Base-by-base conservation (phyloP, 2,888 invertebrate species). In the Chironomus tentans region DNA sequence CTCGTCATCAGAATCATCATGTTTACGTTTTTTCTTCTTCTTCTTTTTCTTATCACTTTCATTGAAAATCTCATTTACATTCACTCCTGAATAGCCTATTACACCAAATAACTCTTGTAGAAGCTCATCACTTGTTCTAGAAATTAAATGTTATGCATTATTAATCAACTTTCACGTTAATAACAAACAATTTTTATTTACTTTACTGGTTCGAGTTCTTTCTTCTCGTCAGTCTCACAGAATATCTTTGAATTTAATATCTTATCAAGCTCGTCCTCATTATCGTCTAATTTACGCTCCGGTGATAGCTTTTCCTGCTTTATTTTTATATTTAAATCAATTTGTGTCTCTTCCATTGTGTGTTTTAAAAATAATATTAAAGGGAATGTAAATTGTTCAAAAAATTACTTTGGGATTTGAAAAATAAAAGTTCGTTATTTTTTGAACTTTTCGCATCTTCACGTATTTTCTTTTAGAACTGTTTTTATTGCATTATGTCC, bases 81-180 rank as follows among this genome's bases (percentile, higher is more conserved):
- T 88, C 2, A 91, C 91, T 78, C 88, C 88, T 2, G 91, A 91
- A 83, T 38, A 38, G 7, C 92, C 91, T 81, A 92, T 92, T 24
- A 89, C 90, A 80, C 91, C 87, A 80, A 94, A 94, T 0, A 94
- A 84, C 83, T 94, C 94, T 0, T 93, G 91, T 21, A 94, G 85
- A 80, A 94, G 93, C 83, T 94, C 93, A 79, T 83, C 69, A 5
- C 56, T 56, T 15, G 76, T 76, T 46, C 69, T 76, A 13, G 2
- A 68, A 74, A 70, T 48, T 3, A 38, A 48, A 15, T 4, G 15
- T 15, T 2, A 46, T 48, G 6, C 10, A n/a, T 70, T 46, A 70
- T 47, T 15, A 18, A n/a, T 22, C 13, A 47, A 70, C n/a, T 71
- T 61, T 56, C 15, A 15, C 56, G 13, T 15, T 56, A 72, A 38